Base-by-base conservation (phyloP, 1,140 invertebrate species). In the Sminthurinus signatus region DNA sequence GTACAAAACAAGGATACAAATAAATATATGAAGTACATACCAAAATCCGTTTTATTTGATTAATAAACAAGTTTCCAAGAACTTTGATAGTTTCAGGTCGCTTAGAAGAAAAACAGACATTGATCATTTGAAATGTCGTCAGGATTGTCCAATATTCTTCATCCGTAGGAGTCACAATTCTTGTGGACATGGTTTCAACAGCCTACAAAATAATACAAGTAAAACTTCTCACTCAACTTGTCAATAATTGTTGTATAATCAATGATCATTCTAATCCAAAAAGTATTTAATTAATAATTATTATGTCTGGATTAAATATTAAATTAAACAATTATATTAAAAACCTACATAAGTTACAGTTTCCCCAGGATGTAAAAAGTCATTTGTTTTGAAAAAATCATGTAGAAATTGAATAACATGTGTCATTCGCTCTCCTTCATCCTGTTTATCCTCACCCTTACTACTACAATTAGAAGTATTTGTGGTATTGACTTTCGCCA, bases 91-190 rank as follows among this genome's bases (percentile, higher is more conserved):
- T 36, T 36, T 5, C 15, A 15, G 32, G 15, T 8, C 5, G 32
- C 5, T 36, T 36, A 15, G 5, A 8, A 36, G 32, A 36, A 36
- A 15, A 5, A 36, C 32, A 36, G 14, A 52, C 50, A 52, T 28
- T 52, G 8, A 52, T 4, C 25, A 52, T 25, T 52, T 52, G 19
- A 15, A 27, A 8, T 10, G 23, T 5, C 10, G 50, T 52, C 27
- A 52, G 50, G n/a, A 52, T n/a, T 3, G 50, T 52, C 50, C 50
- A 52, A 15, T 27, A 2, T 29, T 52, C 50, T 27, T 52, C 50
- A 23, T 52, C 50, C 8, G 50, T 15, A 19, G 50, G 50, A 14
- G 23, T 27, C 27, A 52, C 2, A 17, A 52, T 29, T 28, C 50
- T 27, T 4, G 50, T 52, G 5, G 50, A 52, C n/a, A 52, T 14